These are phyloP conservation scores for Gnathonemus echidnorhynchus DNA, from an alignment of 2,113 vertebrate genomes.

Conservation along the genomic window DNA sequence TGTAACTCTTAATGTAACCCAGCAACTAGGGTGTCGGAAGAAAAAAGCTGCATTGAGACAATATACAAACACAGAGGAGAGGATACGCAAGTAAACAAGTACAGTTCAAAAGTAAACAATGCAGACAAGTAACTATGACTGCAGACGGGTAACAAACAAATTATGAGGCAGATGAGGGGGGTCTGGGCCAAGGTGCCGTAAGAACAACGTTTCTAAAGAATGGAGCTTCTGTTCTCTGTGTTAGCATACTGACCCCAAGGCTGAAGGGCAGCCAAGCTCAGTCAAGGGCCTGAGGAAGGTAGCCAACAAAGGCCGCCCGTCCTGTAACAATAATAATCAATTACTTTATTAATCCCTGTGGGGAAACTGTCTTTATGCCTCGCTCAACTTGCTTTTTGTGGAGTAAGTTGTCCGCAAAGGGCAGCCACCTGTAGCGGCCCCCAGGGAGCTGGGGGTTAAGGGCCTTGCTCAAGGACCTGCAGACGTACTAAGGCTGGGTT, in stretches of 20 bases:
- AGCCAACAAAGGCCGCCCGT: not conserved
- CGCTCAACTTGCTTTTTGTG: no score
- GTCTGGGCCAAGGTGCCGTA: not conserved
- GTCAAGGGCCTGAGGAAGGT: not conserved
- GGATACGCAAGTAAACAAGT: not conserved
- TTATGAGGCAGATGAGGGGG: not conserved
- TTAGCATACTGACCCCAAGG: not conserved
- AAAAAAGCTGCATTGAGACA: not conserved
- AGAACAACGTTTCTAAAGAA: not conserved
- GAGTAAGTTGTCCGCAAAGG: no score
- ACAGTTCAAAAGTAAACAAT: not conserved
- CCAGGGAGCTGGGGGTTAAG: no score
- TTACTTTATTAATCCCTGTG: no score
- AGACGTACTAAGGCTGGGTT: no score
- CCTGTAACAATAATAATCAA: not conserved
- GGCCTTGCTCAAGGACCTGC: no score
- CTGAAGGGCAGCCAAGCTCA: not conserved
- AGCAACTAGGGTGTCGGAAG: not conserved
- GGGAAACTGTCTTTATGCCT: no score
- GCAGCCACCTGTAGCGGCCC: no score
- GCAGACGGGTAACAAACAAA: not conserved
- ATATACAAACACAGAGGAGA: not conserved
- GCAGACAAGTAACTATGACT: not conserved
- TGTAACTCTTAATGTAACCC: not conserved
- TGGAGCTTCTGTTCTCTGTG: not conserved